A percentile compares a stretch with the other conserved stretches of the same genome.
phyloP scores from a whole-genome alignment of 2,113 vertebrate species.

The Mungos mungo region DNA sequence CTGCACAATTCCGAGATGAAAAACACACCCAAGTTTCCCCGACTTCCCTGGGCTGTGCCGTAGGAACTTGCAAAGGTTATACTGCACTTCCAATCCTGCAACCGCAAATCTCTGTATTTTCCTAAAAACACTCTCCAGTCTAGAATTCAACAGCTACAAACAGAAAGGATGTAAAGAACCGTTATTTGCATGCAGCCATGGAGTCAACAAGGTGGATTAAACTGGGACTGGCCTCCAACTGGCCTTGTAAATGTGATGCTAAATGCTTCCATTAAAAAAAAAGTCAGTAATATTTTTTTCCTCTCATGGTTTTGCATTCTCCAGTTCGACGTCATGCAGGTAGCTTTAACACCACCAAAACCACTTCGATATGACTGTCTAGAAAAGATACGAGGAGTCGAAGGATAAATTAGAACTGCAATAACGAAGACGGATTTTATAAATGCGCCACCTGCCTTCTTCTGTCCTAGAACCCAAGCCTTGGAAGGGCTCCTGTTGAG shows the following conservation, averaged over 20 bases:
- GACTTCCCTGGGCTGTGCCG: not conserved
- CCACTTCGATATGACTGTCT: slow-evolving; percentile 18
- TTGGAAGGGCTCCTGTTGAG: not conserved
- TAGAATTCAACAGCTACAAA: not conserved
- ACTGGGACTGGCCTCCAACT: not conserved
- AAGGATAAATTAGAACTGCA: not conserved
- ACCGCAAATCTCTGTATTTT: not conserved
- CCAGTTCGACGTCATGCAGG: not conserved
- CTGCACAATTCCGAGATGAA: not conserved
- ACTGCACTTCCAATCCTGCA: not conserved
- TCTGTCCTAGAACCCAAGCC: not conserved
- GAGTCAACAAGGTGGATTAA: not conserved
- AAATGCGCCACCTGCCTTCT: not conserved
- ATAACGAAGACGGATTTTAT: not conserved
- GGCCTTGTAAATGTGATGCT: not conserved
- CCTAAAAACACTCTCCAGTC: not conserved
- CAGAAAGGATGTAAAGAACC: not conserved
- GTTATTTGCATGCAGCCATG: not conserved
- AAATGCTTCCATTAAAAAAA: not conserved
- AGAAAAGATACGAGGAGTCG: not conserved
- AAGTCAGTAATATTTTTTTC: not conserved
- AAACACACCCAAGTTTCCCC: not conserved
- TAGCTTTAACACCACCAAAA: not conserved
- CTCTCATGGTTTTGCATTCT: not conserved
- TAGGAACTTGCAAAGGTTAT: not conserved